Evolutionary conservation across 2,888 invertebrate species (phyloP).

Genomic region (Thalpophila matura): DNA sequence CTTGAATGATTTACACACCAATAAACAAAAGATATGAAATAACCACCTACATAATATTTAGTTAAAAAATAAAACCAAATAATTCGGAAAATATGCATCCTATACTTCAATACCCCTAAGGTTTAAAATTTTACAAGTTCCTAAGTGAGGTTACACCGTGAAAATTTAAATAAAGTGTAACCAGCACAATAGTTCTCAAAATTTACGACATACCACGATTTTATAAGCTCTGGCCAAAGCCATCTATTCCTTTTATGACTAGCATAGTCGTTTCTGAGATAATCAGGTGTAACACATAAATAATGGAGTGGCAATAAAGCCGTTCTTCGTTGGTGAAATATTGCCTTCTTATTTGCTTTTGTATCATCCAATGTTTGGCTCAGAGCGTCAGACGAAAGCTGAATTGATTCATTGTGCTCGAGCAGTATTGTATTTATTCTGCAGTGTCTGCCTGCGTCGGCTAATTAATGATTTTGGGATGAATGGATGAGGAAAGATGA

Average conservation of each 20-base stretch:
- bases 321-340: constrained; percentile 45
- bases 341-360: constrained; percentile 54
- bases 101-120: too few species aligned
- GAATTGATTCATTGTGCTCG: constrained; percentile 44
- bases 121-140: neutral
- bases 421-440: constrained; percentile 15
- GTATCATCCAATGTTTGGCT: constrained; percentile 28
- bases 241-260: constrained; percentile 61
- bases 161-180: neutral
- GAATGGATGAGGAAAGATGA: constrained; percentile 7
- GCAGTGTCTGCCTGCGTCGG: constrained; percentile 17
- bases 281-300: constrained; percentile 62
- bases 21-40: too few species aligned
- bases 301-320: constrained; percentile 58
- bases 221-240: constrained; percentile 48
- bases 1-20: too few species aligned
- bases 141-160: neutral
- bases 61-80: too few species aligned
- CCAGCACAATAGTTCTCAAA: constrained; percentile 19
- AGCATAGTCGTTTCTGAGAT: constrained; percentile 52
- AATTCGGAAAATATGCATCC: too few species aligned
- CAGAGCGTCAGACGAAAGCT: neutral
- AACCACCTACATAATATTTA: too few species aligned
- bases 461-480: constrained; percentile 16
- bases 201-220: constrained; percentile 29